phyloP scores from a whole-genome alignment of 1,140 invertebrate genomes.

The Aporrectodea caliginosa region DNA sequence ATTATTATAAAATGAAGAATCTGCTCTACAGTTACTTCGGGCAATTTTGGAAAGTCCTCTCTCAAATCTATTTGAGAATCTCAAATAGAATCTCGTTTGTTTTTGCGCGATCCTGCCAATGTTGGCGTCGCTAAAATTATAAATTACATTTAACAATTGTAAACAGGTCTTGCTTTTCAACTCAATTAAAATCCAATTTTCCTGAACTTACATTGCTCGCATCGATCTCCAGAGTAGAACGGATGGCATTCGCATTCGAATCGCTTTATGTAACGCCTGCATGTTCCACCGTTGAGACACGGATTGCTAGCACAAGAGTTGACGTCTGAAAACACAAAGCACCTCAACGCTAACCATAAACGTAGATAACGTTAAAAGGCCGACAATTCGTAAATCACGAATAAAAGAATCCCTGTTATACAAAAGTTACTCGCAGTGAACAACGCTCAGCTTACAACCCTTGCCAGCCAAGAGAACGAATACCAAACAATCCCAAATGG shows the following conservation, averaged over 20 bases:
- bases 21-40: too few relatives aligned
- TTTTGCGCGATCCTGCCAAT: too few relatives aligned
- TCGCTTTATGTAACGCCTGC: not conserved
- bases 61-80: too few relatives aligned
- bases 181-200: too few relatives aligned
- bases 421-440: not conserved
- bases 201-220: not conserved
- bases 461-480: not conserved
- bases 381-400: not conserved
- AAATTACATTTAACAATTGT: too few relatives aligned
- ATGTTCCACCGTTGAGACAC: not conserved
- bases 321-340: not conserved
- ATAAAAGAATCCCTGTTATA: not conserved
- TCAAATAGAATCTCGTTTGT: too few relatives aligned
- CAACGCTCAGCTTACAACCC: not conserved
- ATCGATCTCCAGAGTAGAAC: not conserved
- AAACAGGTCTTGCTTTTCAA: too few relatives aligned
- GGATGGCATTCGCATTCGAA: not conserved
- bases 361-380: not conserved
- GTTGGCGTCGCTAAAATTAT: too few relatives aligned
- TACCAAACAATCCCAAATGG: not conserved
- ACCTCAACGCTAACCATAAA: not conserved
- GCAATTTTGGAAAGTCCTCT: too few relatives aligned
- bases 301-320: not conserved
- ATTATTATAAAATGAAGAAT: too few relatives aligned